Base-by-base conservation (phyloP, 1,140 invertebrate species). In the Drosophila watanabei region DNA sequence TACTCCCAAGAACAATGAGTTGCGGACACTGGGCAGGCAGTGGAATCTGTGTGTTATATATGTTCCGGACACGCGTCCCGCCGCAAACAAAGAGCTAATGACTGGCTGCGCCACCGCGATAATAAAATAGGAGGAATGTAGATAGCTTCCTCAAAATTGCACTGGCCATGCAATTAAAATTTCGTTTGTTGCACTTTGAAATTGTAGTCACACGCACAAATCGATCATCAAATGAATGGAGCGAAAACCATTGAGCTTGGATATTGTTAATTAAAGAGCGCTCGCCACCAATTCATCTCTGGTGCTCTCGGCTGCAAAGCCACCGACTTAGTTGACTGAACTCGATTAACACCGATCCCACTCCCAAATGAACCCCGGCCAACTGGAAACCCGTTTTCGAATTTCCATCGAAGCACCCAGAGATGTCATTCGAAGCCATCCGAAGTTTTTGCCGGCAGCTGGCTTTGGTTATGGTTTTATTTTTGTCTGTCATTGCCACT, bases 281-380 rank as follows among this genome's bases (percentile, higher is more conserved):
- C 18, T 37, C 14, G 30, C 45, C 30, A 46, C 18, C n/a, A 70
- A 54, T 46, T 68, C 43, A 45, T 68, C 32, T 66, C 32, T 4
- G 32, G 16, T 48, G 41, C 20, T 43, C 7, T 54, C 56, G 39
- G 10, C 43, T 61, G 63, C 33, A 61, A 9, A 64, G 41, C 41
- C 41, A 33, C 33, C 70, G 68, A 43, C 32, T 30, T 73, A 39
- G 56, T 75, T 75, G 68, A 73, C 37, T 73, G 71, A 73, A 73
- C 71, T 52, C 57, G 37, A 52, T 45, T 61, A 58, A 70, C 52
- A 59, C 39, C 41, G 49, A 72, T 57, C 65, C 35, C 69, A 61
- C 39, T 32, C 46, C 46, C 56, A 73, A 43, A 39, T 60, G 32
- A 73, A 72, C 70, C 69, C 32, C 33, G 20, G 35, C 35, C 70